A percentile compares a stretch with the other conserved stretches of the same genome.
These are phyloP conservation scores for Trichosurus vulpecula DNA, from an alignment of 2,797 vertebrate species.

Conservation along the genomic window DNA sequence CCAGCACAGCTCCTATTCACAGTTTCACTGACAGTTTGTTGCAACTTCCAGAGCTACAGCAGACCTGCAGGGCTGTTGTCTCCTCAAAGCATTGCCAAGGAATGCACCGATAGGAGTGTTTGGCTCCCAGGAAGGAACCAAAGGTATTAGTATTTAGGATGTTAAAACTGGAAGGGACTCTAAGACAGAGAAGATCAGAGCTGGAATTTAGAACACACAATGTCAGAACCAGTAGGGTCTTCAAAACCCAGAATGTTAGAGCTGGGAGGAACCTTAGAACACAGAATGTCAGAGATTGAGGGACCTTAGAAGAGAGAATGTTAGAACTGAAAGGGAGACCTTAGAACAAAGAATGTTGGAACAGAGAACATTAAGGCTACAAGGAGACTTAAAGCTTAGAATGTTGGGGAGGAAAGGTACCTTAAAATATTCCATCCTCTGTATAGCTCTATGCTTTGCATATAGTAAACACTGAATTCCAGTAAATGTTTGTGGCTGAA, in stretches of 20 bases:
- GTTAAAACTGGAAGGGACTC: not conserved
- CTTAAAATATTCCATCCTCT: not conserved
- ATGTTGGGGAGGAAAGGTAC: not conserved
- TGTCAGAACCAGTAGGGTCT: not conserved
- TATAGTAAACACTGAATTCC: not conserved
- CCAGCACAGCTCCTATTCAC: not conserved
- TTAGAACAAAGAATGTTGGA: not conserved
- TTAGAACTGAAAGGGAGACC: not conserved
- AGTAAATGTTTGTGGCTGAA: not conserved
- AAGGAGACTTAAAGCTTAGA: not conserved
- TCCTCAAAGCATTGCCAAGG: not conserved
- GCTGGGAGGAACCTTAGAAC: not conserved
- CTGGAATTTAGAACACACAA: not conserved
- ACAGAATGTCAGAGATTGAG: too few relatives aligned
- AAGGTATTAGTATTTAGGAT: not conserved
- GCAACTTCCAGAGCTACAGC: constrained; percentile 12
- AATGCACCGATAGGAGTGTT: not conserved
- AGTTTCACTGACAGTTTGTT: not conserved
- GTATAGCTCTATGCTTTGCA: not conserved
- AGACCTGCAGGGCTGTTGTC: not conserved
- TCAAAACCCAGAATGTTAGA: not conserved
- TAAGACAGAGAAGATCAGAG: not conserved
- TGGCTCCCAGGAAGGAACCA: not conserved
- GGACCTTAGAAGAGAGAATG: not conserved
- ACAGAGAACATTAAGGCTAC: not conserved